phyloP scores from a whole-genome alignment of 1,140 invertebrate genomes.

The Drosophila funebris region DNA sequence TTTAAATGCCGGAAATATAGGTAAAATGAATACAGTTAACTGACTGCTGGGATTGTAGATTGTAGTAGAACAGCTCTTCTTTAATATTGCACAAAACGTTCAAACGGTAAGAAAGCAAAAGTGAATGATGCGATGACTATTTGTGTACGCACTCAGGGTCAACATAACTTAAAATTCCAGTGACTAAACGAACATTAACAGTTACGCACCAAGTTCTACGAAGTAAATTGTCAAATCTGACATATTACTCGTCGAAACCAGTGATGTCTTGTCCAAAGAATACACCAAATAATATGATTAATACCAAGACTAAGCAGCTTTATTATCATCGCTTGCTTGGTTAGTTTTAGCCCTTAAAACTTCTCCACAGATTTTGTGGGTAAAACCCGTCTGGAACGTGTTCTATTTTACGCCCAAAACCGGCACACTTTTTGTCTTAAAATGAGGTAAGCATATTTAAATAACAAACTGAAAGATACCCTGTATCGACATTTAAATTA shows the following conservation, averaged over 20 bases:
- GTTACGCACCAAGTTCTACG: slow-evolving; percentile 14
- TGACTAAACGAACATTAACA: slow-evolving; percentile 49
- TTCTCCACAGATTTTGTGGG: background rate
- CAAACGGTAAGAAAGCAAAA: slow-evolving; percentile 44
- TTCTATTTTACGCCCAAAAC: slow-evolving; percentile 23
- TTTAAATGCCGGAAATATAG: slow-evolving; percentile 68
- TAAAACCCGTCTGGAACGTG: slow-evolving; percentile 23
- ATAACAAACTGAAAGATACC: background rate
- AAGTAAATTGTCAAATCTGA: slow-evolving; percentile 23
- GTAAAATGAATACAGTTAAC: slow-evolving; percentile 41
- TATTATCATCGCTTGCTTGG: slow-evolving; percentile 4
- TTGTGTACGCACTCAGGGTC: slow-evolving; percentile 39
- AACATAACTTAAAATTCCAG: slow-evolving; percentile 38
- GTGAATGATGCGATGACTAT: slow-evolving; percentile 41
- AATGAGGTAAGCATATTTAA: background rate
- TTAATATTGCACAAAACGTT: slow-evolving; percentile 19
- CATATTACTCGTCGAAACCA: slow-evolving; percentile 20
- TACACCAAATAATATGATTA: slow-evolving; percentile 19
- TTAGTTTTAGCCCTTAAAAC: background rate
- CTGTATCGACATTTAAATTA: background rate
- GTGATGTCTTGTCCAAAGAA: background rate
- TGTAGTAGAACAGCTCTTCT: slow-evolving; percentile 49
- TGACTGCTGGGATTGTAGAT: slow-evolving; percentile 2
- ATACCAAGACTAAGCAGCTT: background rate
- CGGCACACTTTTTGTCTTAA: background rate